Conservation (phyloP, 92 coral and sea anemone species). For the Porites rus region DNA sequence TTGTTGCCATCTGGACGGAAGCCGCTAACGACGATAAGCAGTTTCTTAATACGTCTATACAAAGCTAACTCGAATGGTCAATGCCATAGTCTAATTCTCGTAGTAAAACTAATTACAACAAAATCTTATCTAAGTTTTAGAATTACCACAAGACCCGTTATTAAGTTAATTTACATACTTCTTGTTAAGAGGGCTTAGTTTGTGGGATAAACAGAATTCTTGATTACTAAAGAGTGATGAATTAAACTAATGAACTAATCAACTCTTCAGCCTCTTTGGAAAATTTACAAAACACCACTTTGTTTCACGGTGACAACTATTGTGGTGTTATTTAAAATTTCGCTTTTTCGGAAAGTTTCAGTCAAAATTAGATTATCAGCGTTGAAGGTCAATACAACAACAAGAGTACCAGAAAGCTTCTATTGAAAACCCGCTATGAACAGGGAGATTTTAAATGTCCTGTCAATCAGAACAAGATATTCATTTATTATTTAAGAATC, state of each 20-base stretch:
- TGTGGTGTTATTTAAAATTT: too few relatives aligned
- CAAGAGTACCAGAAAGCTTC: background rate
- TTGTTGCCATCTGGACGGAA: too few relatives aligned
- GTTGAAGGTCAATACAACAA: background rate
- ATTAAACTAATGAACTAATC: too few relatives aligned
- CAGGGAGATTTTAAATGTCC: background rate
- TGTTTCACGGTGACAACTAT: background rate
- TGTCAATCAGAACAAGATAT: background rate
- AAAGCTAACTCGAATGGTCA: too few relatives aligned
- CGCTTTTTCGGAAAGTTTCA: too few relatives aligned
- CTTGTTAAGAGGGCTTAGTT: background rate
- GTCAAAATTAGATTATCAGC: too few relatives aligned
- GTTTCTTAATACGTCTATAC: too few relatives aligned
- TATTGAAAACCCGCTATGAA: background rate
- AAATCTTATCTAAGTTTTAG: too few relatives aligned
- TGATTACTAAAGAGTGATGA: too few relatives aligned
- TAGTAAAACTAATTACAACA: too few relatives aligned
- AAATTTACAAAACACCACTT: background rate
- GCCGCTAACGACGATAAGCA: too few relatives aligned
- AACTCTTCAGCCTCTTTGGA: background rate
- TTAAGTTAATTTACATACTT: background rate
- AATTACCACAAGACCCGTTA: background rate
- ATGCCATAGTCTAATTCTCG: too few relatives aligned
- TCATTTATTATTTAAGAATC: constrained; percentile 13
- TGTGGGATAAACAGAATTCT: background rate